Evolutionary conservation across 23 tunicate genomes (phyloP), one percentile per base, ranked within the genome.

Genomic region (Halocynthia roretzi): DNA sequence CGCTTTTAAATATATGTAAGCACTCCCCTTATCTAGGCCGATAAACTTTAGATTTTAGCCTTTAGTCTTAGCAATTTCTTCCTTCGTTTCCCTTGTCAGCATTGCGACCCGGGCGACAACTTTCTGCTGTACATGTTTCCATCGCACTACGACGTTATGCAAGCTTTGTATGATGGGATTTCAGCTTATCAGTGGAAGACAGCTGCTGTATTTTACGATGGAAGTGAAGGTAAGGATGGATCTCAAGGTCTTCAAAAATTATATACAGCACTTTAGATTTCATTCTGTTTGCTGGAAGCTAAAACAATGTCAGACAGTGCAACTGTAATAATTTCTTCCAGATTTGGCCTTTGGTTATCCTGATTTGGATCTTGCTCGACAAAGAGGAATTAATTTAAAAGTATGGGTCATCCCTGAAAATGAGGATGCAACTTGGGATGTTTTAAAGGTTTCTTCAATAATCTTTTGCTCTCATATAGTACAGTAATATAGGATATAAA

Each of bases 331-430:
- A 50, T 10, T 63, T 50, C 7, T 78, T 71, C 72, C 54, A 83
- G 87, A 83, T 52, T 58, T 83, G 10, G 81, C 87, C 9, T 83
- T 83, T 53, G 87, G 82, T 48, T 83, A 83, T 48, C 81, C 69
- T 55, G 87, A 83, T 56, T 40, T 83, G 77, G 87, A 83, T 68
- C 54, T 83, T 31, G 87, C 87, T 19, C 31, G 87, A 56, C 87
- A 83, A 56, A 76, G 87, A 54, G 87, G 87, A n/a, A 69, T 83
- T 12, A 83, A 83, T 53, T 68, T 83, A 8, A 77, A 83, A 69
- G 87, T 83, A 22, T 83, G 81, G 77, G 87, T 83, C 19, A 83
- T 83, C 12, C 87, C 87, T 8, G 87, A 83, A 77, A 67, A 83
- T 56, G 83, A 76, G 50, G 87, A 83, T 62, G 72, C 68, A 31